Evolutionary conservation across 2,888 invertebrate genomes (phyloP).

Genomic region (Calameuta idolon): DNA sequence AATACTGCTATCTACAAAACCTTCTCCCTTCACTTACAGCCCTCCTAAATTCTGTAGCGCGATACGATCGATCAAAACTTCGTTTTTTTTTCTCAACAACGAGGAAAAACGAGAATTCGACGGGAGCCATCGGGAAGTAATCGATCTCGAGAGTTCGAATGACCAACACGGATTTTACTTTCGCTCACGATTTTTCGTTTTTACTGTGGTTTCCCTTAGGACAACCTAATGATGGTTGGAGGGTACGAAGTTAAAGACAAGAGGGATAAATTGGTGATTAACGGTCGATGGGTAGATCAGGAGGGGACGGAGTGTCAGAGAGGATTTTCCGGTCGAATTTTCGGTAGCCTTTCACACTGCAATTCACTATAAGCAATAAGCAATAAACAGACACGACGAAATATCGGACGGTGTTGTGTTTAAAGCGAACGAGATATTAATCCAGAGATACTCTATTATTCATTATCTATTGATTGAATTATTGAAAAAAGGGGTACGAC

Average conservation of each 20-base stretch:
- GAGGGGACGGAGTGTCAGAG: background rate
- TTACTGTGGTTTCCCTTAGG: background rate
- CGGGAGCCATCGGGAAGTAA: background rate
- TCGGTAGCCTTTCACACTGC: conserved; percentile 31
- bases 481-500: conserved; percentile 31
- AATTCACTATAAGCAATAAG: conserved; percentile 59
- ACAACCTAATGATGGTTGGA: background rate
- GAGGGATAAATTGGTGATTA: background rate
- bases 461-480: conserved; percentile 38
- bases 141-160: background rate
- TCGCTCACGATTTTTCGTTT: background rate
- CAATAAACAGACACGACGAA: conserved; percentile 49
- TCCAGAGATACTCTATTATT: conserved; percentile 49
- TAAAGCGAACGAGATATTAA: conserved; percentile 35
- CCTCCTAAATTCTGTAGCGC: background rate
- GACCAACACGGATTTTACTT: background rate
- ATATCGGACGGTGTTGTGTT: conserved; percentile 28
- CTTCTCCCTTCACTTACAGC: background rate
- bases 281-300: background rate
- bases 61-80: conserved; percentile 13
- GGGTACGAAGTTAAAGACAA: background rate
- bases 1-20: background rate
- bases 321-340: conserved; percentile 20
- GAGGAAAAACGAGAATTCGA: background rate
- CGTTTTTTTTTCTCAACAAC: conserved; percentile 5